Evolutionary conservation across 1,140 invertebrate genomes (phyloP).

Genomic region (Diprion similis): DNA sequence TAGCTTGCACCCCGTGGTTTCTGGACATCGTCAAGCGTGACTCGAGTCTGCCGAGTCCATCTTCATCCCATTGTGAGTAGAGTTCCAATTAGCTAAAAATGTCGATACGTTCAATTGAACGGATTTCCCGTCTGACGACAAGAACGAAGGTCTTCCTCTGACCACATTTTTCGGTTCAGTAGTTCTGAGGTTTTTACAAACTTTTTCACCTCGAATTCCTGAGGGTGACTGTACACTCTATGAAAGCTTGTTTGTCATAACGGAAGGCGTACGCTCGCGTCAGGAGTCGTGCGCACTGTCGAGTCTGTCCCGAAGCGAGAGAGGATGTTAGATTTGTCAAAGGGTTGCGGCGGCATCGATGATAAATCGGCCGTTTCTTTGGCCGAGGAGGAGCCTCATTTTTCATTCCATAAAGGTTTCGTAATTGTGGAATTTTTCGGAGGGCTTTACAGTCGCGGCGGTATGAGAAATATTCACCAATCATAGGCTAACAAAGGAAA

Average conservation of each 20-base stretch:
- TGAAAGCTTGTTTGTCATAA: neutral
- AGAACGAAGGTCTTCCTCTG: no score
- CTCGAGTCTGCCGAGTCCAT: no score
- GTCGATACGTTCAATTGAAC: no score
- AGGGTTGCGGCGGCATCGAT: conserved; percentile 6
- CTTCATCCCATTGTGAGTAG: no score
- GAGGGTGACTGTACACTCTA: neutral
- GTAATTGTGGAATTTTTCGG: neutral
- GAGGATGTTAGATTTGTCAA: conserved; percentile 11
- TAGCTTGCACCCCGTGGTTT: neutral
- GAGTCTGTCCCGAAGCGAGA: neutral
- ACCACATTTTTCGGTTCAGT: neutral
- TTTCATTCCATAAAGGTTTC: neutral
- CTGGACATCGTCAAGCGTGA: no score
- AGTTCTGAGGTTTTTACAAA: no score
- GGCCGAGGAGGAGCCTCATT: neutral
- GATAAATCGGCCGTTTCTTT: conserved; percentile 9
- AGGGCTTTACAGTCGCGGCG: neutral
- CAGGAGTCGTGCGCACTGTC: neutral
- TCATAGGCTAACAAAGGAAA: neutral
- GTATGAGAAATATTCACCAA: neutral
- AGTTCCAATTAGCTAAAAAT: no score
- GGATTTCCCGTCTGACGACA: no score
- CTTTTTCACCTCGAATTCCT: neutral
- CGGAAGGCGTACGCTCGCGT: neutral